Evolutionary conservation across 2,888 invertebrate genomes (phyloP), one percentile per base, ranked within the genome.

Genomic region (Hydrotaea cyrtoneurina): DNA sequence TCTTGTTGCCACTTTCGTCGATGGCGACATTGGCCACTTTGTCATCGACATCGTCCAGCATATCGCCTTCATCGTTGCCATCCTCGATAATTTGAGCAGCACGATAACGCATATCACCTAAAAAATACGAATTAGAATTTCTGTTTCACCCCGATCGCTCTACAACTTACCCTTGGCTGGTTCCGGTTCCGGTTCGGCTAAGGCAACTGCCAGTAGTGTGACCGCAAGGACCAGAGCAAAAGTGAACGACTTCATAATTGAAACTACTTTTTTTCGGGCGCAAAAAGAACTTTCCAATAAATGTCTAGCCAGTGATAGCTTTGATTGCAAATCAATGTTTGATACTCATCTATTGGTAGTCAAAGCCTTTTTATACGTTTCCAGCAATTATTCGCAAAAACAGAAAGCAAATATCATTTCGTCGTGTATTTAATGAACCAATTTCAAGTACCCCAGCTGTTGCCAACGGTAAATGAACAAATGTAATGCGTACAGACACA

Each of bases 271-370:
- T 74, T 50, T 53, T 21, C 8, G 55, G 43, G 11, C 31, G 55
- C 57, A 59, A 77, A 75, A 85, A 84, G 74, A 86, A 83, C 82
- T 86, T 83, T 83, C 81, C 80, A 84, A 86, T 53, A 59, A 43
- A 31, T 66, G 23, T 43, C 66, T 74, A 46, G 3, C 23, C 21
- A 72, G 81, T 86, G 87, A 86, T 86, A 87, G 80, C 88, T 87
- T 83, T 85, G 88, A 89, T 88, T 86, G 90, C 84, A 87, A 89
- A 88, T 88, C 87, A 86, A 88, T 88, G 86, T 89, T 87, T 90
- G 90, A 90, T 90, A 88, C 86, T 64, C 50, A 26, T 64, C 55
- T 17, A 46, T 50, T 13, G 50, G 53, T 76, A 80, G 80, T 78
- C 86, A 50, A 80, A 55, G 86, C 80, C 69, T 88, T 90, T 91